A percentile compares a stretch with the other conserved stretches of the same genome.
phyloP scores from a whole-genome alignment of 92 coral and sea anemone genomes.

The Pocillopora grandis region DNA sequence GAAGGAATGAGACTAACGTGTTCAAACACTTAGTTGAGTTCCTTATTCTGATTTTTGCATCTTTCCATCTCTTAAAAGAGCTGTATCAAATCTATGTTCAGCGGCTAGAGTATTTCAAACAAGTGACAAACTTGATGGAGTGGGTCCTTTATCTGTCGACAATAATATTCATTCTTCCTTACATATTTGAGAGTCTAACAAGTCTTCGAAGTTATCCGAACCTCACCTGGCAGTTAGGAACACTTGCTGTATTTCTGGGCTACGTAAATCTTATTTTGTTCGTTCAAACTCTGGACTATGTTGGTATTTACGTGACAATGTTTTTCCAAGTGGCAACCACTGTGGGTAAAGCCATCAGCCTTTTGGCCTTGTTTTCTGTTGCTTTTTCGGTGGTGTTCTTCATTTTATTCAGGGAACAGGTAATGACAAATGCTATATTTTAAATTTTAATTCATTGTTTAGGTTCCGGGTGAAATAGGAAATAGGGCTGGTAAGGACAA shows the following conservation, averaged over 20 bases:
- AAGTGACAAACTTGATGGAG: constrained; percentile 57
- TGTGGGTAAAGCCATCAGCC: constrained; percentile 55
- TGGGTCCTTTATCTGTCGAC: constrained; percentile 60
- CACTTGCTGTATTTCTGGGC: constrained; percentile 70
- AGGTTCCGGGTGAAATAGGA: no score
- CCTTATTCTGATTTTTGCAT: constrained; percentile 49
- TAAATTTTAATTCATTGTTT: no score
- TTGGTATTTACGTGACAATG: constrained; percentile 91
- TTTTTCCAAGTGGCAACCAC: constrained; percentile 82
- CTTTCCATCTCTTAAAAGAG: constrained; percentile 66
- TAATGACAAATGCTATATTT: not conserved
- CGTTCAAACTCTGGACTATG: constrained; percentile 59
- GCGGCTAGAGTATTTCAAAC: constrained; percentile 58
- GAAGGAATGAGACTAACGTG: constrained; percentile 8
- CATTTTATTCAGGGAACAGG: constrained; percentile 85
- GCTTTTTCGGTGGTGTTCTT: constrained; percentile 83
- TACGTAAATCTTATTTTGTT: constrained; percentile 76
- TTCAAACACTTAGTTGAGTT: constrained; percentile 22
- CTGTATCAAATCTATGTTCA: constrained; percentile 62
- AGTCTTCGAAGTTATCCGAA: constrained; percentile 31
- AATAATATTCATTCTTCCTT: constrained; percentile 60
- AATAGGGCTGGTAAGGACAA: no score
- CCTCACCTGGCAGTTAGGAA: constrained; percentile 74
- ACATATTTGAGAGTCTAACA: not conserved
- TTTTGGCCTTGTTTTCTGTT: constrained; percentile 66